Evolutionary conservation across 2,113 vertebrate species (phyloP).

Genomic region (Stomatorhinus ivindoensis): DNA sequence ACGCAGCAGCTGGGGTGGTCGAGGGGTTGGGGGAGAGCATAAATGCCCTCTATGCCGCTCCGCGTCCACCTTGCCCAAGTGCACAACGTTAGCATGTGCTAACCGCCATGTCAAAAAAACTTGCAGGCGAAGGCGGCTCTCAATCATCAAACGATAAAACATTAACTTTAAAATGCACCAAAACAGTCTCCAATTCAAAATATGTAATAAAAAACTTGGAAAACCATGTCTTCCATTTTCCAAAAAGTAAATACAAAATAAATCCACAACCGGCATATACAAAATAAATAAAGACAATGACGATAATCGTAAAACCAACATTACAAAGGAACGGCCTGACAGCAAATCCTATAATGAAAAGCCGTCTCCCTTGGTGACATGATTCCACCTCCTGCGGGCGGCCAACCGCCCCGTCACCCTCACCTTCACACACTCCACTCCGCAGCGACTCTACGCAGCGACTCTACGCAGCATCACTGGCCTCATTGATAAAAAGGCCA

Average conservation of each 20-base stretch:
- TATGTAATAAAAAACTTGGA: background rate
- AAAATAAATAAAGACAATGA: constrained; percentile 15
- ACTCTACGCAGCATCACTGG: background rate
- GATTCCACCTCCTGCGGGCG: background rate
- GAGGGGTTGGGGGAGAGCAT: background rate
- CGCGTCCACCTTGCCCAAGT: background rate
- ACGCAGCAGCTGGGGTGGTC: background rate
- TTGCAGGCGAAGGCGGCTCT: background rate
- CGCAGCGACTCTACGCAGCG: too few relatives aligned
- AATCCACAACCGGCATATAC: constrained; percentile 16
- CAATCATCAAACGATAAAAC: background rate
- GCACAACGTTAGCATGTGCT: background rate
- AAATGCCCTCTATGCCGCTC: background rate
- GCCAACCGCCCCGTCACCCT: background rate
- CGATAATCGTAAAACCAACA: background rate
- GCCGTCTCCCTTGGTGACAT: background rate
- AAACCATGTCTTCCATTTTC: background rate
- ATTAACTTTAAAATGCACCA: background rate
- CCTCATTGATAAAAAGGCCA: background rate
- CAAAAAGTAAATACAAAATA: constrained; percentile 19
- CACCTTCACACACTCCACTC: background rate
- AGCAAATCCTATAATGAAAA: background rate
- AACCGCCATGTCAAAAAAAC: background rate
- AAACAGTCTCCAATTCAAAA: background rate
- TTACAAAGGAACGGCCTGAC: background rate